A percentile compares a stretch with the other conserved stretches of the same genome.
phyloP scores from a whole-genome alignment of 1,140 invertebrate species.

The Scaptomyza montana region DNA sequence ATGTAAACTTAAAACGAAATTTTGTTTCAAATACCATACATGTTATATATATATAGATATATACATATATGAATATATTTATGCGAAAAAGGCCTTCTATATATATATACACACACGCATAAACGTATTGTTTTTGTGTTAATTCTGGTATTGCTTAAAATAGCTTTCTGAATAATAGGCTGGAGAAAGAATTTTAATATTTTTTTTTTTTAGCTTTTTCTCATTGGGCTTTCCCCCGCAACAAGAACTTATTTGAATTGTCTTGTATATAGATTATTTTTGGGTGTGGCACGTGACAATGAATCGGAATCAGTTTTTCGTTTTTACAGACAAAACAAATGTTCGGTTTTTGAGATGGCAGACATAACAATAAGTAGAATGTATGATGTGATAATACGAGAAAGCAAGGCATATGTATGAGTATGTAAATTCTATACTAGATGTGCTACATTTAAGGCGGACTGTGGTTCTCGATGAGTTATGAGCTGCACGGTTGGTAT shows the following conservation, averaged over 20 bases:
- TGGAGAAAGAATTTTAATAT: constrained; percentile 27
- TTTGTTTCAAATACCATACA: constrained; percentile 20
- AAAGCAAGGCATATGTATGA: constrained; percentile 8
- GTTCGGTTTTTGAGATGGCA: constrained; percentile 30
- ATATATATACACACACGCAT: constrained; percentile 4
- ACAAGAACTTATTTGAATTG: constrained; percentile 69
- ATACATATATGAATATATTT: constrained; percentile 15
- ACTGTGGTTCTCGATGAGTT: constrained; percentile 26
- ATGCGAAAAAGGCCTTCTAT: not conserved
- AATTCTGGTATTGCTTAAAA: constrained; percentile 33
- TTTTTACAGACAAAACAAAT: constrained; percentile 50
- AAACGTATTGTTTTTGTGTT: constrained; percentile 7
- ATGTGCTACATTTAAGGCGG: constrained; percentile 8
- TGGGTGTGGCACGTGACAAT: constrained; percentile 62
- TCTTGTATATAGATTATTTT: constrained; percentile 27
- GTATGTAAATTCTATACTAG: not conserved
- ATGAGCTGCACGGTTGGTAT: constrained; percentile 60
- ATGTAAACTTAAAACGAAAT: constrained; percentile 67
- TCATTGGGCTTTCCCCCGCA: constrained; percentile 66
- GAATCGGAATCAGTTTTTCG: constrained; percentile 29
- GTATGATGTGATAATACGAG: constrained; percentile 19
- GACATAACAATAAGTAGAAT: constrained; percentile 26
- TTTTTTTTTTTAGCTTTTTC: constrained; percentile 5
- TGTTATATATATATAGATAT: constrained; percentile 1
- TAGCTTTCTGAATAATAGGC: constrained; percentile 37